A percentile compares a stretch with the other conserved stretches of the same genome.
Evolutionary conservation across 2,888 invertebrate species (phyloP).

Genomic region (Ditula angustiorana): DNA sequence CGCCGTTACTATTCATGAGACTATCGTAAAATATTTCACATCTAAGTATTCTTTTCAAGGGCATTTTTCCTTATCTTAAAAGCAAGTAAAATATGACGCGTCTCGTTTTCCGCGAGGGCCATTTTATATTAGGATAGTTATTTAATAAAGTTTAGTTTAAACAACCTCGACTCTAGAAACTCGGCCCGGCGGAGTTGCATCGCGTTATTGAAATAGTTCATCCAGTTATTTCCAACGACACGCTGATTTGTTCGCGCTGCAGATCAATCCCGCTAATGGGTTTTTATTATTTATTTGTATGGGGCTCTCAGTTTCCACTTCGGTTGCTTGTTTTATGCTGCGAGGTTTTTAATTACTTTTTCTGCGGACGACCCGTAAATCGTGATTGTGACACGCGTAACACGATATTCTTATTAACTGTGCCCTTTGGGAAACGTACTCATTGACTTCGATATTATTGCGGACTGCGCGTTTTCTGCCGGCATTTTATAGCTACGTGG

Average conservation of each 20-base stretch:
- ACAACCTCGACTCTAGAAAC: conserved; percentile 3
- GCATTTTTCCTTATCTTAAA: neutral
- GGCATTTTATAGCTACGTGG: neutral
- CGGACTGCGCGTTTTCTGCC: neutral
- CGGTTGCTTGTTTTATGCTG: conserved; percentile 9
- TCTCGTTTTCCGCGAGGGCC: neutral
- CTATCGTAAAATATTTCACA: conserved; percentile 5
- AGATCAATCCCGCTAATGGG: conserved; percentile 34
- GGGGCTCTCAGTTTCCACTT: conserved; percentile 14
- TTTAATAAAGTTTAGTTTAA: neutral
- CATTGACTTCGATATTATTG: neutral
- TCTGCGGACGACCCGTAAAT: neutral
- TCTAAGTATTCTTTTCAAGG: conserved; percentile 1
- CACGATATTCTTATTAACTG: conserved; percentile 6
- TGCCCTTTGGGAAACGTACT: neutral
- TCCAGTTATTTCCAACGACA: conserved; percentile 3
- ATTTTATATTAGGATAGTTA: neutral
- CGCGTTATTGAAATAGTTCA: conserved; percentile 31
- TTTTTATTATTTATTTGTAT: conserved; percentile 31
- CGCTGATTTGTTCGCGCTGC: conserved; percentile 27
- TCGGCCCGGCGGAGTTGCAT: conserved; percentile 4
- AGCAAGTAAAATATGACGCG: neutral
- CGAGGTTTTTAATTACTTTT: conserved; percentile 10
- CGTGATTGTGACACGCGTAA: neutral
- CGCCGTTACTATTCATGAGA: conserved; percentile 11